A percentile compares a stretch with the other conserved stretches of the same genome.
Evolutionary conservation across 2,888 invertebrate species (phyloP).

Genomic region (Dastarcus helophoroides): DNA sequence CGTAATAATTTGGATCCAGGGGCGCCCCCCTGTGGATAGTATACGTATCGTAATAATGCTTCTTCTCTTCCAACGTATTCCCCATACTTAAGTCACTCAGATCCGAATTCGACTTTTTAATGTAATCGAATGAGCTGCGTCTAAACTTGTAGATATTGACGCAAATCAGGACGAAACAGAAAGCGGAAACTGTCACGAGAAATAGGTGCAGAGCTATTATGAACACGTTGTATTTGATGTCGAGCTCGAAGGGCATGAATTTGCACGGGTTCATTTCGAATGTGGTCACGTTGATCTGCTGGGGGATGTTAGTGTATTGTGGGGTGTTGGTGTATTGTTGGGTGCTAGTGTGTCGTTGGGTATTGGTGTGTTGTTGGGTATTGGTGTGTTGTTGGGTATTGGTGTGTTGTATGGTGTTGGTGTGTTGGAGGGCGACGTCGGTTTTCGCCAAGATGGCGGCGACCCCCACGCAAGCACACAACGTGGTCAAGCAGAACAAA

Average conservation of each 20-base stretch:
- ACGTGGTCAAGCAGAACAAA: constrained; percentile 39
- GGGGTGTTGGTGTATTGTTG: constrained; percentile 6
- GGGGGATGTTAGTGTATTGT: constrained; percentile 7
- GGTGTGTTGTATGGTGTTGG: constrained; percentile 8
- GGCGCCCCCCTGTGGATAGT: constrained; percentile 22
- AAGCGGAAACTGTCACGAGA: constrained; percentile 37
- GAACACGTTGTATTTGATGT: constrained; percentile 40
- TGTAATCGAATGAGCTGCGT: constrained; percentile 29
- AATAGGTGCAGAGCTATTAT: constrained; percentile 41
- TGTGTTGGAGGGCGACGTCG: constrained; percentile 13
- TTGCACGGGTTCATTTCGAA: constrained; percentile 30
- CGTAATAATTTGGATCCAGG: constrained; percentile 15
- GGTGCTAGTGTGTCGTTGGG: constrained; percentile 7
- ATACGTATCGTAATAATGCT: constrained; percentile 32
- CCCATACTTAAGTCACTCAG: constrained; percentile 31
- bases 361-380: constrained; percentile 7
- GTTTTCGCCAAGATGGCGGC: constrained; percentile 39
- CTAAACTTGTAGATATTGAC: constrained; percentile 26
- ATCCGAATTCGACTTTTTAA: constrained; percentile 35
- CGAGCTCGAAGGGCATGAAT: constrained; percentile 39
- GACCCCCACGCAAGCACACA: constrained; percentile 42
- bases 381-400: constrained; percentile 7
- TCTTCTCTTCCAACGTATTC: constrained; percentile 21
- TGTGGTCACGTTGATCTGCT: constrained; percentile 10
- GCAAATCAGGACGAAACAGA: constrained; percentile 35